A percentile compares a stretch with the other conserved stretches of the same genome.
phyloP scores from a whole-genome alignment of 64 coral and sea anemone genomes.

The Pocillopora damicornis region DNA sequence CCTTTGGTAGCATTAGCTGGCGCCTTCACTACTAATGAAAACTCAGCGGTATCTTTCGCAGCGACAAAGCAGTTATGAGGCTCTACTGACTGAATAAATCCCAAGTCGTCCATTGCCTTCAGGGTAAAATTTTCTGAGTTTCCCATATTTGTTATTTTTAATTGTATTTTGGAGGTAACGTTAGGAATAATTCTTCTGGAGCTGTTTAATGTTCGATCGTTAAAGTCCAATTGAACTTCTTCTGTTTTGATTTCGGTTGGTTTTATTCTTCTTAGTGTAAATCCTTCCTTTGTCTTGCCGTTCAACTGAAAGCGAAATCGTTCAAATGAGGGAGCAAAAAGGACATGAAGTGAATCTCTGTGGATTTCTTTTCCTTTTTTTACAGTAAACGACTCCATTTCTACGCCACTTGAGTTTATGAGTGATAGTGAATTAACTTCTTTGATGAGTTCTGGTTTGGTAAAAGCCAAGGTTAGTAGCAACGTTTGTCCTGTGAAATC shows the following conservation, averaged over 20 bases:
- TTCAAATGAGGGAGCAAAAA: slow-evolving; percentile 32
- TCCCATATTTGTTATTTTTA: slow-evolving; percentile 53
- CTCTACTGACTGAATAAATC: slow-evolving; percentile 22
- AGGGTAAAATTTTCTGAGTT: slow-evolving; percentile 13
- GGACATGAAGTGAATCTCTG: neutral
- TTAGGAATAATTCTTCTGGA: slow-evolving; percentile 7
- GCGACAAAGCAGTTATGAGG: slow-evolving; percentile 10
- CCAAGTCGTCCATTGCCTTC: slow-evolving; percentile 47
- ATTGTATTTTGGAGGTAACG: slow-evolving; percentile 14
- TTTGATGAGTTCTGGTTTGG: neutral
- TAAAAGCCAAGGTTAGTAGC: slow-evolving; percentile 31
- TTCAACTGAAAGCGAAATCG: slow-evolving; percentile 49
- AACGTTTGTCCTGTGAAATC: slow-evolving; percentile 27
- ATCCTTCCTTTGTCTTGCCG: slow-evolving; percentile 24
- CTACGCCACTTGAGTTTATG: slow-evolving; percentile 8
- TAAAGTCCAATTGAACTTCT: slow-evolving; percentile 25
- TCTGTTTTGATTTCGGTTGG: slow-evolving; percentile 41
- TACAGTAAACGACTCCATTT: slow-evolving; percentile 48
- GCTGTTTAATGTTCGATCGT: neutral
- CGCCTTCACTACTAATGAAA: slow-evolving; percentile 6
- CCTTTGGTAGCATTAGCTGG: slow-evolving; percentile 33
- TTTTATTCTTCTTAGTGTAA: slow-evolving; percentile 28
- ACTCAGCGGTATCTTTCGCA: neutral
- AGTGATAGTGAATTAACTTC: slow-evolving; percentile 41
- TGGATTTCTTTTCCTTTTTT: slow-evolving; percentile 42